Evolutionary conservation across 2,797 vertebrate species (phyloP), one percentile per base, ranked within the genome.

Genomic region (Xenops minutus): DNA sequence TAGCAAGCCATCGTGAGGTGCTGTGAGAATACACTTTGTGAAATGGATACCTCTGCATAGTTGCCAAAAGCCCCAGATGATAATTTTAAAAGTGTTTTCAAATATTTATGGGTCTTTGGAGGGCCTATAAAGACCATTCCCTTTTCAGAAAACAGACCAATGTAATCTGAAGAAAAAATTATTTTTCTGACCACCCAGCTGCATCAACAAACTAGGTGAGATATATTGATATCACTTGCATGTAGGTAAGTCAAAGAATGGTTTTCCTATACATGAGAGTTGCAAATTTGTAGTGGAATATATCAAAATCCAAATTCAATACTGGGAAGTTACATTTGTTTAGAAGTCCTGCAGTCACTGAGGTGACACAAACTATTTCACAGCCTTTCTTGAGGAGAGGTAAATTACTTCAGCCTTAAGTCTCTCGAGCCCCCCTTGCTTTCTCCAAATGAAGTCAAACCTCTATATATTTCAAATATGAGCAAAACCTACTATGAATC

Each of bases 61-160:
- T 78, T 75, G 89, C 92, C 93, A 94, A 92, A 86, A 89, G 56
- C 34, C 54, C 82, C 69, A 94, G 83, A 95, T 95, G 80, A 96
- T 59, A 3, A 90, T 77, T 92, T 78, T 56, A 32, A 78, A 96
- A 95, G 85, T 84, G 75, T 92, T 97, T 95, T 83, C 86, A 96
- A 85, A 78, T 96, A 95, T 89, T 95, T 96, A 92, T 91, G 78
- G 19, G 55, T 85, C 92, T 91, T 88, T 72, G 14, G 75, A 54
- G 90, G 67, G 68, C 77, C 48, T 79, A 61, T 89, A 92, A 96
- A 95, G 75, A 78, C 41, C n/a, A 66, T 56, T 84, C 54, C 14
- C 51, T 92, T 92, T 92, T 58, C 78, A 95, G 79, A 86, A 95
- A 94, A 86, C 83, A 92, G 76, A 67, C n/a, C 39, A 68, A 30